Conservation (phyloP, 2,888 invertebrate genomes). For the Pyralis farinalis region DNA sequence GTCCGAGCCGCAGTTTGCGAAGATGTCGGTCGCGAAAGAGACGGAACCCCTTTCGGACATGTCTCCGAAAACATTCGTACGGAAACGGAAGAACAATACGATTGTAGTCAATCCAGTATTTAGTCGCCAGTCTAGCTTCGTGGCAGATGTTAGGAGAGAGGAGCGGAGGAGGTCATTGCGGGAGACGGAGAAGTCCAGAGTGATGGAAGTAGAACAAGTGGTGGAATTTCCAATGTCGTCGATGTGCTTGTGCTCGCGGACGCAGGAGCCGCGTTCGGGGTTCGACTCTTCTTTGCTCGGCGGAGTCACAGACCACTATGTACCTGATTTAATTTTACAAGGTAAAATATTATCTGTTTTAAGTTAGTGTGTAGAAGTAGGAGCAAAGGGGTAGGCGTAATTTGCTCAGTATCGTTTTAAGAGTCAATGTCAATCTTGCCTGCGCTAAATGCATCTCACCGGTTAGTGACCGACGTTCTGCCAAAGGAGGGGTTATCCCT, state of each 20-base stretch:
- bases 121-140: conserved; percentile 16
- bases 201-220: conserved; percentile 57
- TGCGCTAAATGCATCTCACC: too few species aligned
- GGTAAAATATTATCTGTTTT: conserved; percentile 47
- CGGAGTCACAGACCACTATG: conserved; percentile 83
- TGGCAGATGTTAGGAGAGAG: conserved; percentile 22
- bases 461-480: too few species aligned
- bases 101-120: conserved; percentile 53
- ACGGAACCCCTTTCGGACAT: conserved; percentile 30
- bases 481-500: too few species aligned
- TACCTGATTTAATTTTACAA: conserved; percentile 89
- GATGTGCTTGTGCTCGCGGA: conserved; percentile 21
- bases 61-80: conserved; percentile 64
- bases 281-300: conserved; percentile 83
- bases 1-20: conserved; percentile 63
- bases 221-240: conserved; percentile 81
- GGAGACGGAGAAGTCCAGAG: conserved; percentile 25
- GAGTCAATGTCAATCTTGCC: too few species aligned
- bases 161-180: conserved; percentile 22
- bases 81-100: conserved; percentile 64
- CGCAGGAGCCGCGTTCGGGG: conserved; percentile 45
- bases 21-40: conserved; percentile 45
- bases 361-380: too few species aligned
- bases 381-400: too few species aligned
- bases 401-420: too few species aligned